These are phyloP conservation scores for Dichetophora obliterata DNA, from an alignment of 2,888 invertebrate genomes.

Conservation along the genomic window DNA sequence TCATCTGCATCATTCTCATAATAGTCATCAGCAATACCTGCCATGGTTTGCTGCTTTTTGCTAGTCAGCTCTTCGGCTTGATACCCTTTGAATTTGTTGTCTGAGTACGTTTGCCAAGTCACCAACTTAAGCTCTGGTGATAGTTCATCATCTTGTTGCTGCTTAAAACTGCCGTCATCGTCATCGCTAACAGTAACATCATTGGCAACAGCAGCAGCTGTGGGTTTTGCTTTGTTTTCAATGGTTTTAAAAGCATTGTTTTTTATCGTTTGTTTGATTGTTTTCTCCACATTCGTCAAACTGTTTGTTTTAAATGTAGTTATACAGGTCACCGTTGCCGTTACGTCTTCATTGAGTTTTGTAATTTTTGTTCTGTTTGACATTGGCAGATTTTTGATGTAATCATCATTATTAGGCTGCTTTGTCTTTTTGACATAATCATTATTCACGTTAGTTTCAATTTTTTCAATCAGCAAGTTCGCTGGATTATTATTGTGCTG, in stretches of 20 bases:
- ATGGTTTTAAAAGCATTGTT: background rate
- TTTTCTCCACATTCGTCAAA: background rate
- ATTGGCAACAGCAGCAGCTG: background rate
- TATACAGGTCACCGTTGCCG: conserved; percentile 3
- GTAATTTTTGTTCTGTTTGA: background rate
- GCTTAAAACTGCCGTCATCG: background rate
- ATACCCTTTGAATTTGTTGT: background rate
- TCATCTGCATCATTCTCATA: background rate
- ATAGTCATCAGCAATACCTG: background rate
- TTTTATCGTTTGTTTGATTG: background rate
- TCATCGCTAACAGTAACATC: background rate
- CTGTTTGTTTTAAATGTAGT: background rate
- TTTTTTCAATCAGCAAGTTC: too few relatives aligned
- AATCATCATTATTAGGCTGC: background rate
- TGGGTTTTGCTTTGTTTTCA: background rate
- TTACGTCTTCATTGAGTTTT: conserved; percentile 18
- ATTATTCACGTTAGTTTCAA: too few relatives aligned
- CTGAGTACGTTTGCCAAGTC: background rate
- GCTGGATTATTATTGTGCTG: too few relatives aligned
- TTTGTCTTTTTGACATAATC: background rate
- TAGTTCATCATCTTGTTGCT: background rate
- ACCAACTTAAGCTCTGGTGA: background rate
- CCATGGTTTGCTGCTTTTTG: too few relatives aligned
- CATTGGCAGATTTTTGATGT: background rate
- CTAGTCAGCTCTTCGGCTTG: background rate